Conservation (phyloP, 2,797 vertebrate genomes). For the Erethizon dorsatum region DNA sequence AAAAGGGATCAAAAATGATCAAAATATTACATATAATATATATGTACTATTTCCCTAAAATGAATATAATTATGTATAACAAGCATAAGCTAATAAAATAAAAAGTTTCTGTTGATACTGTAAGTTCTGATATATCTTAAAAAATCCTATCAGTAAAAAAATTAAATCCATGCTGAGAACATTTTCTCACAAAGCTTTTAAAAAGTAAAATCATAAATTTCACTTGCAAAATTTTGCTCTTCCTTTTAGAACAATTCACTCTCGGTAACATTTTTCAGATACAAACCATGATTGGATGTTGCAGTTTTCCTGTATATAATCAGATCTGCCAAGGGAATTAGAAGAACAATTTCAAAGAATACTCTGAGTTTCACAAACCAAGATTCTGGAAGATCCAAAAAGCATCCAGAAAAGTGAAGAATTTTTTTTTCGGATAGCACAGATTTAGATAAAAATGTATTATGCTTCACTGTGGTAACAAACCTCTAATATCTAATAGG, state of each 20-base stretch:
- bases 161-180: neutral
- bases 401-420: neutral
- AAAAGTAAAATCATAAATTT: slow-evolving; percentile 53
- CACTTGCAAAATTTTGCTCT: neutral
- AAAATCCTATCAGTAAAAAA: neutral
- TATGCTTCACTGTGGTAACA: neutral
- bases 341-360: neutral
- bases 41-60: neutral
- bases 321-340: neutral
- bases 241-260: slow-evolving; percentile 17
- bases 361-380: neutral
- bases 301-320: neutral
- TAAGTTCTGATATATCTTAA: neutral
- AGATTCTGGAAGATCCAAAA: neutral
- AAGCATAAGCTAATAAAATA: neutral
- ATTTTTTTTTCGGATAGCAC: neutral
- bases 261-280: neutral
- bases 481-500: neutral
- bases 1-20: neutral
- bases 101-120: slow-evolving; percentile 10
- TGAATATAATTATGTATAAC: neutral
- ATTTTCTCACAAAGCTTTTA: neutral
- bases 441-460: neutral
- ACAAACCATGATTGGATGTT: neutral
- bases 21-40: neutral